Evolutionary conservation across 2,797 vertebrate genomes (phyloP), one percentile per base, ranked within the genome.

Genomic region (Oreochromis grahami): DNA sequence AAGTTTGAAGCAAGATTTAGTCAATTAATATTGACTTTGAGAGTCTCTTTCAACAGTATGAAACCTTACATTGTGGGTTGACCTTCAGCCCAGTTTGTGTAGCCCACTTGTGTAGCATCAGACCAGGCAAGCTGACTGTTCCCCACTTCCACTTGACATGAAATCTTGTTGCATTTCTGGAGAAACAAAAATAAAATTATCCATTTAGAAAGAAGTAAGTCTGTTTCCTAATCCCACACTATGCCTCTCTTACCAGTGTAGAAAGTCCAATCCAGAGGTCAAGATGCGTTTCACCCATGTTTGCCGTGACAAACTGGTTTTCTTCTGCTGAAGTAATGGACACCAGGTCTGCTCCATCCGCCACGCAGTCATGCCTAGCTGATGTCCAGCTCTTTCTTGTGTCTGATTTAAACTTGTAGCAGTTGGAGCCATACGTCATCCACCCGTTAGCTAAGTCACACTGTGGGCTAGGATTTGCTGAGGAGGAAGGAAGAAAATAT

Each of bases 251-350:
- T 91, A 97, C 96, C 95, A 97, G 85, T 2, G 96, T 97, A 80
- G 97, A 96, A 38, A 92, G 84, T 3, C 97, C 96, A 2, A 96
- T 95, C 97, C 97, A 97, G 88, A 96, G 89, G 90, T 96, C 96
- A 4, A 90, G 52, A 7, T 1, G 2, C 0, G 94, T 89, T 0
- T 55, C 1, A 29, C 90, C 95, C 89, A 96, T 79, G 0, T 34
- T 76, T 53, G 87, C 84, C 1, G 74, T 92, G 65, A 97, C 9
- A 19, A 87, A 97, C 53, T 91, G 88, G 80, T 97, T 94, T 65
- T 97, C 97, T 1, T 8, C 88, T 6, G 19, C 3, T 1, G 93
- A 86, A 9, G 26, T 41, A 6, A 97, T 85, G 53, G 96, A 97
- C 89, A 95, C 96, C 80, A 97, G 88, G 89, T 97, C 97, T 8